Evolutionary conservation across 2,797 vertebrate genomes (phyloP), one percentile per base, ranked within the genome.

Genomic region (Propithecus perrieri): DNA sequence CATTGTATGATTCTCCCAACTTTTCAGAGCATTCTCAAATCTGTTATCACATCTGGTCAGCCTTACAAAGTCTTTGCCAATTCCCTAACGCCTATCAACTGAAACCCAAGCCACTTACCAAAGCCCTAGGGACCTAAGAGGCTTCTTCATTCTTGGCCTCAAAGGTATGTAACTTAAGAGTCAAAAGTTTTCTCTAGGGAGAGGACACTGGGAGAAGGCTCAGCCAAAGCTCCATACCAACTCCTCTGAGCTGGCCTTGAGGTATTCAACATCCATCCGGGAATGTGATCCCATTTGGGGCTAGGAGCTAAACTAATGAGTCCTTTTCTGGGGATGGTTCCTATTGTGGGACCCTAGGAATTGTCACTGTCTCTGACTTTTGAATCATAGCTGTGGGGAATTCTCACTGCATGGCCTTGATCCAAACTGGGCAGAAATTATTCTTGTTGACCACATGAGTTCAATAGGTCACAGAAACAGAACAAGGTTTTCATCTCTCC

Each of bases 21-120:
- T 78, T 94, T 87, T 55, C 50, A 92, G 74, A 89, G 57, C 35
- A 22, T 94, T 94, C 95, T 93, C 69, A 53, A 24, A 71, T 94
- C 61, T 81, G 3, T 91, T 67, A 35, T 20, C 92, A 38, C 48
- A 61, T 85, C 65, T 92, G 91, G 88, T 85, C n/a, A 96, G 65
- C 67, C 38, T 94, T 78, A 74, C 13, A 85, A 75, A 87, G 65
- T 90, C 85, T 90, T 80, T 97, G 55, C 69, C 57, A 91, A 35
- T 85, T 38, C 41, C 50, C 18, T 4, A 65, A 95, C 50, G 2
- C 84, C 18, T 94, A 20, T 83, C 63, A 79, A 13, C 35, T 79
- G 57, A 95, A 96, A 89, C 55, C 38, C 30, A 48, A 46, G 15
- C n/a, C 26, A 78, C 30, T 86, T 69, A 71, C 10, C 35, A 79